A percentile compares a stretch with the other conserved stretches of the same genome.
These are phyloP conservation scores for Enteromius argenteus DNA, from an alignment of 2,797 vertebrate genomes.

Conservation along the genomic window DNA sequence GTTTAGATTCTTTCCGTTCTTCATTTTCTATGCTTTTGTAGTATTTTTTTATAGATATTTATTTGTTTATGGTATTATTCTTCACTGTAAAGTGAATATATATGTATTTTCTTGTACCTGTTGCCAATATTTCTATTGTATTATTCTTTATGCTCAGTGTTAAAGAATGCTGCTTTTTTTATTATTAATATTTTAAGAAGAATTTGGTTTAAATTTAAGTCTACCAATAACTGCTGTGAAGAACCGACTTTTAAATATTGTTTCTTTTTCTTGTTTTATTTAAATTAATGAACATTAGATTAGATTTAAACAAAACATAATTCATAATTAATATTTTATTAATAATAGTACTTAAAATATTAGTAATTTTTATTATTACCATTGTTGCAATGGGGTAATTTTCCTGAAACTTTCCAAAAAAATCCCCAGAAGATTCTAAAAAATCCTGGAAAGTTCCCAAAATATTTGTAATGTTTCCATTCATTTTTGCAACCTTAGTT, in stretches of 20 bases:
- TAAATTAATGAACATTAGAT: too few species aligned
- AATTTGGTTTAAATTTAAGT: too few species aligned
- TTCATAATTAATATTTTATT: background rate
- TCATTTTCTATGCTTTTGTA: background rate
- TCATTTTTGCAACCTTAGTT: too few species aligned
- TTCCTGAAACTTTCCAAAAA: too few species aligned
- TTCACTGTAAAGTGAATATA: too few species aligned
- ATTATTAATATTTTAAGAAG: background rate
- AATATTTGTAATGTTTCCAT: too few species aligned
- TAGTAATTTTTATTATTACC: too few species aligned
- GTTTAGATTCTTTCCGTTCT: background rate
- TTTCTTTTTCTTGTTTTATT: background rate
- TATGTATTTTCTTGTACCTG: too few species aligned
- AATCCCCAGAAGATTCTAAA: too few species aligned
- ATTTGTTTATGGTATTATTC: background rate
- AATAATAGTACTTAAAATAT: background rate
- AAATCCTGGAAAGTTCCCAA: too few species aligned
- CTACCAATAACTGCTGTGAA: background rate
- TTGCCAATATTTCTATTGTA: background rate
- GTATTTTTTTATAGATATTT: background rate
- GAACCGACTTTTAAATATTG: background rate
- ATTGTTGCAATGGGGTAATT: too few species aligned
- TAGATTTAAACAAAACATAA: background rate
- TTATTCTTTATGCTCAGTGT: background rate
- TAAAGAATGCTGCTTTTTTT: background rate